Conservation (phyloP, 2,888 invertebrate species). For the Nemotelus nigrinus region DNA sequence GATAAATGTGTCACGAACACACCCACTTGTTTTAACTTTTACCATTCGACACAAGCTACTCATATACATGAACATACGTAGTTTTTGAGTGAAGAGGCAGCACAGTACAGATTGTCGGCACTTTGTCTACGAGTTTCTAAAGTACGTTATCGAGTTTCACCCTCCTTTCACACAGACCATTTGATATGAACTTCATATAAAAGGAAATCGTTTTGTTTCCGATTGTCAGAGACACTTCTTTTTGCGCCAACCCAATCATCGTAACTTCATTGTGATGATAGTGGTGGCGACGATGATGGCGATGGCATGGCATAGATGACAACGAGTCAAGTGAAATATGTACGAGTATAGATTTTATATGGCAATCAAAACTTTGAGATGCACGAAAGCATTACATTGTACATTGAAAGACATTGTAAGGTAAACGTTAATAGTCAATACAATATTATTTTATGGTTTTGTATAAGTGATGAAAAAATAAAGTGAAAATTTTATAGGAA, state of each 20-base stretch:
- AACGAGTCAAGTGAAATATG: no score
- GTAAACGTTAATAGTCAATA: no score
- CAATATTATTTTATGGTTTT: no score
- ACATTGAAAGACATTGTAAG: no score
- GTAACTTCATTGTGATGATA: constrained; percentile 9
- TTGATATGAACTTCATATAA: constrained; percentile 31
- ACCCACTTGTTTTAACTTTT: constrained; percentile 35
- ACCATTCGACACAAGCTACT: not conserved
- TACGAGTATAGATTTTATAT: no score
- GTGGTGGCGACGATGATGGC: not conserved
- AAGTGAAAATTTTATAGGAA: no score
- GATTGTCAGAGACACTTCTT: constrained; percentile 43
- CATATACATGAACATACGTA: not conserved
- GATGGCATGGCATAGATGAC: no score
- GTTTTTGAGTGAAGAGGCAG: not conserved
- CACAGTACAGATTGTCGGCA: not conserved
- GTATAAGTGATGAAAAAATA: no score
- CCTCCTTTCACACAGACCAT: constrained; percentile 29
- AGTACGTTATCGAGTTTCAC: constrained; percentile 33
- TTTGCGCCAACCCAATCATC: constrained; percentile 23
- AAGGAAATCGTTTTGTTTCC: constrained; percentile 43
- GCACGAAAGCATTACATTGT: no score
- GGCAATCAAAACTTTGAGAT: no score
- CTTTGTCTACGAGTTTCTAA: not conserved
- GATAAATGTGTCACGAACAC: constrained; percentile 42